Base-by-base conservation (phyloP, 1,140 invertebrate genomes). In the Rhynchophorus ferrugineus region DNA sequence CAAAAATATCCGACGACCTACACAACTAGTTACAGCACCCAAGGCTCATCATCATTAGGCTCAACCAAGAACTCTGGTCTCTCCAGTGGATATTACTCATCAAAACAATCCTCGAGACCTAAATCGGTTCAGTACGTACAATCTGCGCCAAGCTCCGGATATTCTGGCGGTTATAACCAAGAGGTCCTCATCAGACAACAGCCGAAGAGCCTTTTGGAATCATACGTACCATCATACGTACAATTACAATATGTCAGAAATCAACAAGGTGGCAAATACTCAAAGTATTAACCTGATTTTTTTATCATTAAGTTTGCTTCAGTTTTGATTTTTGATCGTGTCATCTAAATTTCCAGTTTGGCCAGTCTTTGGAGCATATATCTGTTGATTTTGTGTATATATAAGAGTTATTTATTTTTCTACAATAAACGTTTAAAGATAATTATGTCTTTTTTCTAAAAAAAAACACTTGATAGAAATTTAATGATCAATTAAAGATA, bases 121-220 rank as follows among this genome's bases (percentile, higher is more conserved):
- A 43, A 54, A 45, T 7, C 44, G 9, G 19, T 34, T 29, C 43
- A 42, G 14, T 51, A 54, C 53, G 17, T 44, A n/a, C 38, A 54
- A 35, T 17, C 44, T 20, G n/a, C 34, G 35, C 14, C 21, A 43
- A 13, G 29, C 14, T 14, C 29, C 6, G 49, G 48, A 45, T 33
- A n/a, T 11, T n/a, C 18, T 6, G 38, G 55, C 42, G 29, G 48
- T n/a, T 13, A 18, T 3, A 41, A 38, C n/a, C 33, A 37, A 24
- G 47, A 59, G 20, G 20, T 24, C 16, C 9, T 54, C 17, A 35
- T 46, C 7, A 61, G 61, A 56, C 50, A 53, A 20, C 59, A 62
- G 48, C 62, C 64, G 2, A 61, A 64, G 42, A 63, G 61, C 46
- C 29, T 66, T 1, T 47, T 66, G 36, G 64, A 66, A 57, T 66